A percentile compares a stretch with the other conserved stretches of the same genome.
These are phyloP conservation scores for Datnioides undecimradiatus DNA, from an alignment of 2,113 vertebrate species.

Conservation along the genomic window DNA sequence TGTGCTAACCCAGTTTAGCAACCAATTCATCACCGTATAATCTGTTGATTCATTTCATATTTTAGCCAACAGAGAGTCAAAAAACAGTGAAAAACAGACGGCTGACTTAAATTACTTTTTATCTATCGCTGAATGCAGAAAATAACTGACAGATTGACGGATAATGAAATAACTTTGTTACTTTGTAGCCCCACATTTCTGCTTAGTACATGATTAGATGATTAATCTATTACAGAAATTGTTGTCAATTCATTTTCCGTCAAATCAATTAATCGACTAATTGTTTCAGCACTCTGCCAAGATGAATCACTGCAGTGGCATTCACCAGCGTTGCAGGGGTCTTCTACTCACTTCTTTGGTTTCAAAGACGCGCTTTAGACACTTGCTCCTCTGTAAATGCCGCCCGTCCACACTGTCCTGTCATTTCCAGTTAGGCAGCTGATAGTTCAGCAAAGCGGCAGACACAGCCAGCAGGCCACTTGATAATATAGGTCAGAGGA, in stretches of 20 bases:
- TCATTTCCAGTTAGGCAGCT: constrained; percentile 70
- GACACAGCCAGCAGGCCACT: constrained; percentile 72
- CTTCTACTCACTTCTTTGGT: constrained; percentile 13
- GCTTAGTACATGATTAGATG: not conserved
- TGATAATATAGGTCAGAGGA: constrained; percentile 80
- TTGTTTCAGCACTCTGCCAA: not conserved
- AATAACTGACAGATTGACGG: not conserved
- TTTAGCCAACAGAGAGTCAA: not conserved
- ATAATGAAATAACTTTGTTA: not conserved
- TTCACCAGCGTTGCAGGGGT: constrained; percentile 30
- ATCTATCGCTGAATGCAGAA: not conserved
- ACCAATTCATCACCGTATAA: not conserved
- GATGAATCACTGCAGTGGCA: constrained; percentile 22
- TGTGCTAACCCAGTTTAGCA: constrained; percentile 9
- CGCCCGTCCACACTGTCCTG: constrained; percentile 62
- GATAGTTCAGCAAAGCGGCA: constrained; percentile 67
- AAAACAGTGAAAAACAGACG: not conserved
- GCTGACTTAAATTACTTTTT: not conserved
- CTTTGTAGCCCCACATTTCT: not conserved
- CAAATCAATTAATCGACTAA: constrained; percentile 23
- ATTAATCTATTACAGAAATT: not conserved
- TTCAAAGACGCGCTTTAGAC: constrained; percentile 46
- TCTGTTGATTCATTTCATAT: not conserved
- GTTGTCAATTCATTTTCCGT: not conserved
- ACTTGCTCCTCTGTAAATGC: constrained; percentile 64